Percentiles rank a stretch among this genome's conserved stretches.
phyloP scores from a whole-genome alignment of 2,797 vertebrate species.

The Enteromius thamalakanensis region DNA sequence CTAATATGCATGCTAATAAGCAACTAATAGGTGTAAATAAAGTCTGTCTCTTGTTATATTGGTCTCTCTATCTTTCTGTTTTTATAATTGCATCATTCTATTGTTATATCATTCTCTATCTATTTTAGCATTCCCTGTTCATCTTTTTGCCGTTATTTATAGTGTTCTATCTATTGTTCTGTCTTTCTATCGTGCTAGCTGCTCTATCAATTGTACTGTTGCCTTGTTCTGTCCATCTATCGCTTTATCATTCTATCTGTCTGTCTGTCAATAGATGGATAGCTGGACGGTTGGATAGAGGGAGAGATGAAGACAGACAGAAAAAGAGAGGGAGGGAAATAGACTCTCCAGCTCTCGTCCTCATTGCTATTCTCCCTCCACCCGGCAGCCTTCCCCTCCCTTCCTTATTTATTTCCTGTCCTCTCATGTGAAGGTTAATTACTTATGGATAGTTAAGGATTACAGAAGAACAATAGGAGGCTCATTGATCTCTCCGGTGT shows the following conservation, averaged over 20 bases:
- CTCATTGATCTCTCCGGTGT: constrained; percentile 63
- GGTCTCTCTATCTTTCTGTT: neutral
- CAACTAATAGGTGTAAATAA: too few species aligned
- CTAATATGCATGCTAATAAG: too few species aligned
- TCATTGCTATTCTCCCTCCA: constrained; percentile 59
- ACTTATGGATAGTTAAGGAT: constrained; percentile 69
- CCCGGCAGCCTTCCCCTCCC: constrained; percentile 31
- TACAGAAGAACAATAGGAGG: constrained; percentile 63
- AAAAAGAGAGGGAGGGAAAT: constrained; percentile 36
- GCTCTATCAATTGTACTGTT: neutral
- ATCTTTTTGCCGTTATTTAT: neutral
- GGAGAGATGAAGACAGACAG: constrained; percentile 5
- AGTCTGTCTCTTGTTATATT: neutral
- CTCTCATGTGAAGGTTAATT: constrained; percentile 67
- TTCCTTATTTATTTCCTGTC: constrained; percentile 60
- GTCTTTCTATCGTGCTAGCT: neutral
- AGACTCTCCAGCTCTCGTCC: constrained; percentile 35
- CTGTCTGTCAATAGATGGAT: neutral
- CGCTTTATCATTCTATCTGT: neutral
- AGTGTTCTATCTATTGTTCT: neutral
- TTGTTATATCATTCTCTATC: neutral
- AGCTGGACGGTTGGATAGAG: neutral
- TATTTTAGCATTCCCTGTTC: neutral
- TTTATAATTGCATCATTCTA: neutral
- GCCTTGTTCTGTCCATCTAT: neutral